Percentiles rank a stretch among this genome's conserved stretches.
Evolutionary conservation across 2,113 vertebrate genomes (phyloP).

Genomic region (Acrocephalus arundinaceus): DNA sequence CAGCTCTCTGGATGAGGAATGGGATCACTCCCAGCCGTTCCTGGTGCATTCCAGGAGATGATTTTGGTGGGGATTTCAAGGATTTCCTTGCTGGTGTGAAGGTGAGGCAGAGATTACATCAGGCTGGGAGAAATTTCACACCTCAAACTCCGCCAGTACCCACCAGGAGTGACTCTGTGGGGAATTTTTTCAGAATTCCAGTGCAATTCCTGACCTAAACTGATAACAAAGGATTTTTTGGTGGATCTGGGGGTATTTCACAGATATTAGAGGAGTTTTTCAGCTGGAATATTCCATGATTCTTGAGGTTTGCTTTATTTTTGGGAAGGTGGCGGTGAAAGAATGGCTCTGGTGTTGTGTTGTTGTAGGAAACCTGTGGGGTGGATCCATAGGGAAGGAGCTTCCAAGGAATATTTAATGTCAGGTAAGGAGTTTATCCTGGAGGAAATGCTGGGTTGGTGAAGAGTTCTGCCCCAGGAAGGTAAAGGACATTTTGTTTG

Average conservation of each 20-base stretch:
- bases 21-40: background rate
- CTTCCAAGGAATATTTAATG: background rate
- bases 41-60: background rate
- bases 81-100: background rate
- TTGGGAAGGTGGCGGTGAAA: background rate
- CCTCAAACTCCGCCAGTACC: too few species aligned
- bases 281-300: background rate
- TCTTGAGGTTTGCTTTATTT: background rate
- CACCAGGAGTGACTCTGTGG: background rate
- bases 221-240: background rate
- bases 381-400: background rate
- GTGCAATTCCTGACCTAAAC: background rate
- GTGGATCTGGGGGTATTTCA: background rate
- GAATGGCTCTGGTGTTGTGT: background rate
- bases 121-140: background rate
- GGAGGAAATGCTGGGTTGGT: background rate
- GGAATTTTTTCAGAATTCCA: background rate
- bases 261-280: background rate
- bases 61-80: background rate
- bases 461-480: background rate
- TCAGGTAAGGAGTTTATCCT: too few species aligned
- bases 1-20: accelerated
- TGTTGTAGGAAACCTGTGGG: background rate
- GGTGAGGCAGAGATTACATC: too few species aligned
- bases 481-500: background rate